Evolutionary conservation across 2,888 invertebrate species (phyloP).

Genomic region (Caenorhabditis afra): DNA sequence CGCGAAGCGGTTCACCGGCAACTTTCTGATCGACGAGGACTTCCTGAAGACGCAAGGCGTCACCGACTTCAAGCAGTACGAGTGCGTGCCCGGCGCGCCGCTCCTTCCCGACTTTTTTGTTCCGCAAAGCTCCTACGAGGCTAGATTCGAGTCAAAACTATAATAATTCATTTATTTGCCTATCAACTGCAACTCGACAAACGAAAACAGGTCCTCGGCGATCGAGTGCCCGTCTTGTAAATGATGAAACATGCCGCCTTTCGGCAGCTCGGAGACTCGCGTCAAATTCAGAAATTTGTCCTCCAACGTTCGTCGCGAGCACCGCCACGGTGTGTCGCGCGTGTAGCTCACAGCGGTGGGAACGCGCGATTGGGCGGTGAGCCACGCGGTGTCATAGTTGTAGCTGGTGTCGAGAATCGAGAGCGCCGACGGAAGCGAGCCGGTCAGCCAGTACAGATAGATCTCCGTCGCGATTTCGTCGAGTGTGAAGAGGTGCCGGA

Average conservation of each 20-base stretch:
- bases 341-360: constrained; percentile 48
- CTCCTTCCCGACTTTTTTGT: constrained; percentile 93
- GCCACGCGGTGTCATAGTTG: constrained; percentile 36
- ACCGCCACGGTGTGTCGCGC: constrained; percentile 54
- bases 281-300: constrained; percentile 58
- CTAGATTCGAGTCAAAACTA: constrained; percentile 33
- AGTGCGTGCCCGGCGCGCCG: constrained; percentile 87
- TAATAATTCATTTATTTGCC: not conserved
- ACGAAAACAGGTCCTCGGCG: constrained; percentile 70
- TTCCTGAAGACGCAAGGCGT: constrained; percentile 88
- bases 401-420: constrained; percentile 52
- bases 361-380: constrained; percentile 37
- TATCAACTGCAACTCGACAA: constrained; percentile 66
- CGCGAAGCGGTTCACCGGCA: constrained; percentile 86
- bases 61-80: constrained; percentile 89
- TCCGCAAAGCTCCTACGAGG: constrained; percentile 34
- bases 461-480: constrained; percentile 72
- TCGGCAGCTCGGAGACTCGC: constrained; percentile 50
- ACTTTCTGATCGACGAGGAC: constrained; percentile 95
- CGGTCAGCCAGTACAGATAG: constrained; percentile 70
- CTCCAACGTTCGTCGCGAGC: constrained; percentile 34
- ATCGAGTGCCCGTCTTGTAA: constrained; percentile 65
- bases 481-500: constrained; percentile 65
- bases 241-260: constrained; percentile 67
- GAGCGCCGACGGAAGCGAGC: constrained; percentile 54